Evolutionary conservation across 2,113 vertebrate species (phyloP).

Genomic region (Megaceryle torquata): DNA sequence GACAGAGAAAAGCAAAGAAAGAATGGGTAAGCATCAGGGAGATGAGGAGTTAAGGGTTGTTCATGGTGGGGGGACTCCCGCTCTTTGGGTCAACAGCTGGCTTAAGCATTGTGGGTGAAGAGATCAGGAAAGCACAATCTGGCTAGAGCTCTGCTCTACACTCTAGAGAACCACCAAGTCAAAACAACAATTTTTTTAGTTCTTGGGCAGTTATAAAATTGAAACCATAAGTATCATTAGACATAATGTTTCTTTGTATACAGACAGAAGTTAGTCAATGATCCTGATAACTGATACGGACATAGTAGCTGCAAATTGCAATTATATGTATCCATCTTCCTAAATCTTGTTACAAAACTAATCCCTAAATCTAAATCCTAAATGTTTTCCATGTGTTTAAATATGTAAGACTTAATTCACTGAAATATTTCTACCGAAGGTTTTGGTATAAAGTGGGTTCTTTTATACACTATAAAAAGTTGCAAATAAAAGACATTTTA

Average conservation of each 20-base stretch:
- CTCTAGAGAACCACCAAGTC: background rate
- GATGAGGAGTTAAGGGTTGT: accelerated
- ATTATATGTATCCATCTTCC: background rate
- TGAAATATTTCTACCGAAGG: background rate
- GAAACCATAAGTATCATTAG: background rate
- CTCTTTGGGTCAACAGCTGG: background rate
- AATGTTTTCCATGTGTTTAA: background rate
- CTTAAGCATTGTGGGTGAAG: background rate
- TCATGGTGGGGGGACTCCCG: background rate
- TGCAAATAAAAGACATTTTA: background rate
- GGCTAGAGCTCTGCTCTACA: background rate
- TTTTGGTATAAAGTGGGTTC: background rate
- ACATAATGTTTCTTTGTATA: background rate
- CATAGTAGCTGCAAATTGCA: background rate
- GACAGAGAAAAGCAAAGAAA: background rate
- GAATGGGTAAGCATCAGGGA: no score
- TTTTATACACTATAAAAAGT: background rate
- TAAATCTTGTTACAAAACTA: background rate
- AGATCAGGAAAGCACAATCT: background rate
- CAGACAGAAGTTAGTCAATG: background rate
- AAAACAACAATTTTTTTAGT: background rate
- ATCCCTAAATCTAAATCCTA: background rate
- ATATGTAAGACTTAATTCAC: background rate
- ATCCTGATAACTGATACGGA: background rate
- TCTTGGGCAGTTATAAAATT: background rate